A percentile compares a stretch with the other conserved stretches of the same genome.
These are phyloP conservation scores for Marronus borbonicus DNA, from an alignment of 2,888 invertebrate genomes.

Conservation along the genomic window DNA sequence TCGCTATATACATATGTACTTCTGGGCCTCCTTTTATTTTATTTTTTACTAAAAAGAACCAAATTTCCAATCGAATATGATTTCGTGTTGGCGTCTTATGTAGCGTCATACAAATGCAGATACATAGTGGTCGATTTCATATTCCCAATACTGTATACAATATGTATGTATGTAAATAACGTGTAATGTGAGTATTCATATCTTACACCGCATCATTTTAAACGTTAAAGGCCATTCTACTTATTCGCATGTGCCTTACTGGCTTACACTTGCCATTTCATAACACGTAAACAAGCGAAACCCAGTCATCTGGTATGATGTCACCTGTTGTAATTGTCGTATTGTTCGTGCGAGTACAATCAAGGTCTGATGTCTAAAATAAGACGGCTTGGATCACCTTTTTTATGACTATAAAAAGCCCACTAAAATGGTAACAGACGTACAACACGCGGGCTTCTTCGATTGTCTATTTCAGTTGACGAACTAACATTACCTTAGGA, in stretches of 20 bases:
- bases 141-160: no score
- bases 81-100: no score
- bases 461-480: constrained; percentile 4
- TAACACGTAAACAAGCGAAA: constrained; percentile 30
- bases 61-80: no score
- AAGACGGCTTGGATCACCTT: constrained; percentile 1
- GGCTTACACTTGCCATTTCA: neutral
- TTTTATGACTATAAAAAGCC: constrained; percentile 4
- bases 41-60: no score
- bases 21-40: no score
- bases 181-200: neutral
- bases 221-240: constrained; percentile 9
- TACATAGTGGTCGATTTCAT: no score
- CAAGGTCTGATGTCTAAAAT: constrained; percentile 39
- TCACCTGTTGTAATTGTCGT: constrained; percentile 39
- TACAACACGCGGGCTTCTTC: no score
- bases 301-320: constrained; percentile 41
- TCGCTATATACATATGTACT: no score
- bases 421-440: constrained; percentile 13
- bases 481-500: neutral
- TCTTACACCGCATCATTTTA: neutral
- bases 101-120: no score
- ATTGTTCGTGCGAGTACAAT: constrained; percentile 25
- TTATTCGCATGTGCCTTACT: neutral
- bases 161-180: no score